Percentiles rank a stretch among this genome's conserved stretches.
These are phyloP conservation scores for Myotis vivesi DNA, from an alignment of 2,797 vertebrate genomes.

Conservation along the genomic window DNA sequence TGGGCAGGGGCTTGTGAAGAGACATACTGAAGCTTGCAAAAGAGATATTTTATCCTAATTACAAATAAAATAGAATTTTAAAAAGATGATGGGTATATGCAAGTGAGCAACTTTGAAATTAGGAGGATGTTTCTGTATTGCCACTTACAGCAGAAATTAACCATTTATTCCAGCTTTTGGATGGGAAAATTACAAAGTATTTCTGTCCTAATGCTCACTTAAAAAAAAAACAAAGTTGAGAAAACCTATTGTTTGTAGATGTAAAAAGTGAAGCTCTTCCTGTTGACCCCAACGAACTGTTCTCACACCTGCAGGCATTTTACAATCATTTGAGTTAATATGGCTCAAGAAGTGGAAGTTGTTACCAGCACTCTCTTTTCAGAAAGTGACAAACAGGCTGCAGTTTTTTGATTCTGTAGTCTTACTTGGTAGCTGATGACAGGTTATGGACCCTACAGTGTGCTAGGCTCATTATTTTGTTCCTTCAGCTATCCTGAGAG, in stretches of 20 bases:
- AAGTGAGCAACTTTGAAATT: slow-evolving; percentile 32
- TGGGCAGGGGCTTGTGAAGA: slow-evolving; percentile 25
- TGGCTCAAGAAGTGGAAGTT: slow-evolving; percentile 16
- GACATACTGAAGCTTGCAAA: slow-evolving; percentile 16
- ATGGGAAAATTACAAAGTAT: not conserved
- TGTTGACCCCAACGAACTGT: not conserved
- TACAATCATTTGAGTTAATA: slow-evolving; percentile 39
- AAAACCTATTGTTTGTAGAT: not conserved
- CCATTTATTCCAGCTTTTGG: not conserved
- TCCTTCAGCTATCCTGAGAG: not conserved
- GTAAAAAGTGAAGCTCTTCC: not conserved
- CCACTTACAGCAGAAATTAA: not conserved
- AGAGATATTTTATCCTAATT: slow-evolving; percentile 20
- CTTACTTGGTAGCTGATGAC: slow-evolving; percentile 45
- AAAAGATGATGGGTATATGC: slow-evolving; percentile 12
- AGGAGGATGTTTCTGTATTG: not conserved
- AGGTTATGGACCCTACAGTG: slow-evolving; percentile 14
- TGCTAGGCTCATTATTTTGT: not conserved
- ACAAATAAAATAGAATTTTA: slow-evolving; percentile 17
- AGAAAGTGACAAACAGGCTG: not conserved
- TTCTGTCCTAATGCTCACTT: not conserved
- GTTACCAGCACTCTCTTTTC: not conserved
- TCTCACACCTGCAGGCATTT: not conserved
- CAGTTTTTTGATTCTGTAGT: not conserved
- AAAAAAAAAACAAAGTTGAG: not conserved